Evolutionary conservation across 2,888 invertebrate species (phyloP).

Genomic region (Apodemia mormo): DNA sequence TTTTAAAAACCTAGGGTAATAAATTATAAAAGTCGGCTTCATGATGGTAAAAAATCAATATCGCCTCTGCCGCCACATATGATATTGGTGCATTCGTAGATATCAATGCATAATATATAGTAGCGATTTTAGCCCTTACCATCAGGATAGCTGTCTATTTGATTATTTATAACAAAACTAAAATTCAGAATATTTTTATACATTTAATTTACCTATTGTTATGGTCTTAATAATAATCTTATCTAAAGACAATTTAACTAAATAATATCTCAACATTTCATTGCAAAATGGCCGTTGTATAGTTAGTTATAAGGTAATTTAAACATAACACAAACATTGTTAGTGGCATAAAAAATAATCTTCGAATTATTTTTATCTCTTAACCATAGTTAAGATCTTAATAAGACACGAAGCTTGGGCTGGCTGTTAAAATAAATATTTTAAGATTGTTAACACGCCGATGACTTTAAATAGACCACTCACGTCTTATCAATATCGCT

Average conservation of each 20-base stretch:
- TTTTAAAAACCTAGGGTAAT: too few relatives aligned
- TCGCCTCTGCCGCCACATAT: too few relatives aligned
- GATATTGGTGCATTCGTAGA: too few relatives aligned
- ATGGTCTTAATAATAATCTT: conserved; percentile 18
- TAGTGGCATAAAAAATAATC: conserved; percentile 8
- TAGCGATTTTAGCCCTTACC: too few relatives aligned
- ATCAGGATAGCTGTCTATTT: too few relatives aligned
- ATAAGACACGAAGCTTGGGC: conserved; percentile 15
- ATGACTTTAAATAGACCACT: not conserved
- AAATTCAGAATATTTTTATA: too few relatives aligned
- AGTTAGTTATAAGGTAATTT: not conserved
- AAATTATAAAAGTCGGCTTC: too few relatives aligned
- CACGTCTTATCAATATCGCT: conserved; percentile 12
- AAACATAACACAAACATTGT: conserved; percentile 16
- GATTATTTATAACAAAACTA: too few relatives aligned
- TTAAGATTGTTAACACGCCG: conserved; percentile 13
- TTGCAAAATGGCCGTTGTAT: not conserved
- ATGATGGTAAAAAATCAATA: too few relatives aligned
- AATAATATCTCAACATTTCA: not conserved
- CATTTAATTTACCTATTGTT: too few relatives aligned
- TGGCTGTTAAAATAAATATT: conserved; percentile 7
- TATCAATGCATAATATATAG: too few relatives aligned
- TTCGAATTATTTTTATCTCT: conserved; percentile 13
- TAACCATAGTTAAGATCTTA: conserved; percentile 18
- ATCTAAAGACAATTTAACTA: not conserved